A percentile compares a stretch with the other conserved stretches of the same genome.
These are phyloP conservation scores for Ylistrum balloti DNA, from an alignment of 1,140 invertebrate genomes.

Conservation along the genomic window DNA sequence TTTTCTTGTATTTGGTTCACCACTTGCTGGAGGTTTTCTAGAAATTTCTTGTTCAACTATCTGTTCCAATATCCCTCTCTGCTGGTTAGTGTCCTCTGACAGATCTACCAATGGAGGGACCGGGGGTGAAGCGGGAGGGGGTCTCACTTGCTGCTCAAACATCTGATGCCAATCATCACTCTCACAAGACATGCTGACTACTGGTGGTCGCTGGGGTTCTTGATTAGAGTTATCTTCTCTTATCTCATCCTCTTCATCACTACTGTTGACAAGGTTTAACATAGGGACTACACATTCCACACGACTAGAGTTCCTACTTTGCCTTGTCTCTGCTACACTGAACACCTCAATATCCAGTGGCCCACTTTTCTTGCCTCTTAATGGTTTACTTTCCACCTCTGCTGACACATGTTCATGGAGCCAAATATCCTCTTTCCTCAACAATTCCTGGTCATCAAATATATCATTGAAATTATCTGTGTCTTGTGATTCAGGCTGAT, in stretches of 20 bases:
- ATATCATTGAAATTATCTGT: not conserved
- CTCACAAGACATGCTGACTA: conserved; percentile 56
- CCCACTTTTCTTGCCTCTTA: conserved; percentile 46
- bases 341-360: conserved; percentile 74
- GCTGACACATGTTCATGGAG: conserved; percentile 56
- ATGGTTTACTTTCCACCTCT: conserved; percentile 53
- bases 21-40: conserved; percentile 44
- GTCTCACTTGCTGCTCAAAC: conserved; percentile 41
- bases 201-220: conserved; percentile 17
- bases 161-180: conserved; percentile 62
- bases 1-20: conserved; percentile 10
- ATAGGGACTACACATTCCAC: conserved; percentile 62
- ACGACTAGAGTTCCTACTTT: conserved; percentile 53
- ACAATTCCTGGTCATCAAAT: not conserved
- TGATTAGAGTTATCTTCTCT: not conserved
- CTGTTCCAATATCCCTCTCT: not conserved
- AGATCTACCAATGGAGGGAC: not conserved
- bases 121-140: not conserved
- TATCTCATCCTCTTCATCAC: conserved; percentile 69
- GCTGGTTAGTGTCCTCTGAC: not conserved
- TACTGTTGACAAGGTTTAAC: conserved; percentile 66
- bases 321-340: conserved; percentile 64
- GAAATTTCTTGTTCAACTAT: not conserved
- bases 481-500: not conserved
- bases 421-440: conserved; percentile 43